Conservation (phyloP, 64 coral and sea anemone species). For the Actinia equina region DNA sequence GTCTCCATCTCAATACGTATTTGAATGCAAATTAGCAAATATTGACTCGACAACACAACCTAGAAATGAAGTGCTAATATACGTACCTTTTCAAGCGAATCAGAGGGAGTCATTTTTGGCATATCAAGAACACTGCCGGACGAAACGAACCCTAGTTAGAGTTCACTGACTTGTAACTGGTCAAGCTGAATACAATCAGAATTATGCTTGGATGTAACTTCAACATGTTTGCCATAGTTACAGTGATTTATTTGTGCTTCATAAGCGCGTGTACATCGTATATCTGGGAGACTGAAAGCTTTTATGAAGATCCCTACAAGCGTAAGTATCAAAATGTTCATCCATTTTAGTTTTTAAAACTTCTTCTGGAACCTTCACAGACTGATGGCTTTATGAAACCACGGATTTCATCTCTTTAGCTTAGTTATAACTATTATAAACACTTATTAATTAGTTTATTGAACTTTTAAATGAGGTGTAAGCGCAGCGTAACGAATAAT, state of each 20-base stretch:
- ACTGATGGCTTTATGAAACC: not conserved
- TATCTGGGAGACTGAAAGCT: not conserved
- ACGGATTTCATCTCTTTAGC: too few relatives aligned
- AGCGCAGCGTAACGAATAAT: too few relatives aligned
- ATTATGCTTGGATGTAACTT: not conserved
- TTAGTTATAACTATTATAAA: not conserved
- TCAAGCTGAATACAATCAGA: not conserved
- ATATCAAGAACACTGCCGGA: not conserved
- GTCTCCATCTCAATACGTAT: not conserved
- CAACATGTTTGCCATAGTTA: not conserved
- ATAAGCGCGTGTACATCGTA: not conserved
- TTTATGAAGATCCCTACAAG: not conserved
- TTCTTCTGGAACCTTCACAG: not conserved
- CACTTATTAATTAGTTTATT: conserved; percentile 2
- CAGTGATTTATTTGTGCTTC: not conserved
- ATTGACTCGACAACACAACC: not conserved
- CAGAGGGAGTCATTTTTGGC: not conserved
- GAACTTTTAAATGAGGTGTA: not conserved
- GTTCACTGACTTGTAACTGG: not conserved
- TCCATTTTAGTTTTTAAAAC: not conserved
- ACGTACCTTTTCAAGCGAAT: not conserved
- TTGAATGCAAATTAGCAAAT: not conserved
- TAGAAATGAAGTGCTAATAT: not conserved
- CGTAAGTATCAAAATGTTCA: not conserved
- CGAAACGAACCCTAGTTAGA: not conserved